A percentile compares a stretch with the other conserved stretches of the same genome.
These are phyloP conservation scores for Myotis findleyi DNA, from an alignment of 2,797 vertebrate species.

Conservation along the genomic window DNA sequence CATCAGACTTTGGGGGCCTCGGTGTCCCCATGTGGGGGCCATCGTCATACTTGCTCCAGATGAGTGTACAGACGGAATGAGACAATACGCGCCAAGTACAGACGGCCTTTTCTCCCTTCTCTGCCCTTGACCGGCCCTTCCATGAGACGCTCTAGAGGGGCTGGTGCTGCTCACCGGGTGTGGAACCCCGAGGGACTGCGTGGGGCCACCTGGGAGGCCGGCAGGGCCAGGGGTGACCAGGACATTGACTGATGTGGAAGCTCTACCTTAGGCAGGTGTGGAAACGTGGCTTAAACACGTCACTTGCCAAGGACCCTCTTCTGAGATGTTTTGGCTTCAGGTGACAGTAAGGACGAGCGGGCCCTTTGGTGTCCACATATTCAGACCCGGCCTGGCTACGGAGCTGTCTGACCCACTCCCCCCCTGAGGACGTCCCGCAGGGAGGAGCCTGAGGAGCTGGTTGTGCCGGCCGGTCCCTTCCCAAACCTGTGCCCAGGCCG, in stretches of 20 bases:
- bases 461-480: not conserved
- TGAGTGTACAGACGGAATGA: not conserved
- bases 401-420: too few species aligned
- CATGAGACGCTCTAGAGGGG: fast-evolving
- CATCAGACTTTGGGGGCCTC: not conserved
- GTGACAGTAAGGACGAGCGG: not conserved
- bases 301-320: not conserved
- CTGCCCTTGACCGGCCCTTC: fast-evolving
- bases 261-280: not conserved
- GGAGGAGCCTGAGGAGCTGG: not conserved
- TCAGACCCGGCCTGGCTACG: fast-evolving
- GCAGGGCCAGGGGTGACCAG: not conserved
- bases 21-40: not conserved
- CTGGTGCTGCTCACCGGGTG: fast-evolving
- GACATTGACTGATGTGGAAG: not conserved
- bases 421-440: not conserved
- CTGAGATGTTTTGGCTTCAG: not conserved
- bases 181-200: not conserved
- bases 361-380: not conserved
- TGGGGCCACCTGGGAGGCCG: not conserved
- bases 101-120: not conserved
- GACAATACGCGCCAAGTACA: fast-evolving
- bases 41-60: not conserved
- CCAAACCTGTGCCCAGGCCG: fast-evolving
- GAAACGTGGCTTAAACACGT: not conserved